A percentile compares a stretch with the other conserved stretches of the same genome.
phyloP scores from a whole-genome alignment of 2,888 invertebrate genomes.

The Adelphocoris suturalis region DNA sequence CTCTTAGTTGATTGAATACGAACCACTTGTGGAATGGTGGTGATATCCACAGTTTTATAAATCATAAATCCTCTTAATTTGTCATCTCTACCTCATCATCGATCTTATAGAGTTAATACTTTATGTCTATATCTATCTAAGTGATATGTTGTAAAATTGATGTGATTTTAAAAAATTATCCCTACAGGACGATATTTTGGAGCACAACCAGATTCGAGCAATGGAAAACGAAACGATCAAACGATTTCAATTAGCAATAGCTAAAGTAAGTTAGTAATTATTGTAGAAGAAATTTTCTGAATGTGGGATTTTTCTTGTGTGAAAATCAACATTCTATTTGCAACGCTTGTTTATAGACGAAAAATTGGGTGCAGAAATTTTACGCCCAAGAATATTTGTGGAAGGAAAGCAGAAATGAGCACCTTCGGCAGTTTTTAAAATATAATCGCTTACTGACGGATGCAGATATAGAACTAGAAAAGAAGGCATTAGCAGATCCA shows the following conservation, averaged over 20 bases:
- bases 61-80: too few relatives aligned
- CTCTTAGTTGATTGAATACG: too few relatives aligned
- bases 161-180: too few relatives aligned
- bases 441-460: constrained; percentile 85
- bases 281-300: constrained; percentile 77
- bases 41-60: too few relatives aligned
- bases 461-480: constrained; percentile 84
- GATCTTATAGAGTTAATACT: too few relatives aligned
- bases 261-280: constrained; percentile 48
- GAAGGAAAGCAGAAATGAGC: constrained; percentile 88
- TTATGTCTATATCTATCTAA: too few relatives aligned
- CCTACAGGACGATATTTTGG: constrained; percentile 81
- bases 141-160: too few relatives aligned
- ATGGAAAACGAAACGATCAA: constrained; percentile 78
- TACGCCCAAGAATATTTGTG: constrained; percentile 88
- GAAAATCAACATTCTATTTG: too few relatives aligned
- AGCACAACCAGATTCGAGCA: constrained; percentile 82
- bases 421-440: constrained; percentile 87
- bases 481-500: constrained; percentile 76
- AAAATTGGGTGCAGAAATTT: constrained; percentile 80
- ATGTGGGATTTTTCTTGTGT: too few relatives aligned
- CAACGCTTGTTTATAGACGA: constrained; percentile 77
- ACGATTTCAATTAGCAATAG: constrained; percentile 65
- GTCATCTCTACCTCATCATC: too few relatives aligned
- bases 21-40: too few relatives aligned